phyloP scores from a whole-genome alignment of 2,113 vertebrate species.

The Limnothrissa miodon region DNA sequence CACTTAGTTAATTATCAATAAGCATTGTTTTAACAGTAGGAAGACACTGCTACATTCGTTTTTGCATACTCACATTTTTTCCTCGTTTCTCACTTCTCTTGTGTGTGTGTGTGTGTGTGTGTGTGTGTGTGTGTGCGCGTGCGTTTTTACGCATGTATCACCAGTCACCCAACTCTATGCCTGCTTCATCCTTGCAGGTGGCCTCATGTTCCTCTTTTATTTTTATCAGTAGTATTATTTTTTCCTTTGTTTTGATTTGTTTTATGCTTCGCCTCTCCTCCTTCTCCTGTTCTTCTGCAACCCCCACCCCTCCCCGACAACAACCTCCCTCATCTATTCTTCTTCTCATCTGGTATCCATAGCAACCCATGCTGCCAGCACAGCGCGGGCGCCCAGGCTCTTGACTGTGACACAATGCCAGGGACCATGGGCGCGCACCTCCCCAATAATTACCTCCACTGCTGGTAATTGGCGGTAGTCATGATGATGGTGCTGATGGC shows the following conservation, averaged over 20 bases:
- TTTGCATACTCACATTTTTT: background rate
- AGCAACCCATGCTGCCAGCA: background rate
- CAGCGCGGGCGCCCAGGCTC: background rate
- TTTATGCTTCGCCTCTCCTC: conserved; percentile 38
- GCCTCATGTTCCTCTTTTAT: background rate
- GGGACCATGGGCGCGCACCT: background rate
- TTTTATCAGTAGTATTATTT: background rate
- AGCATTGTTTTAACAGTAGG: too few species aligned
- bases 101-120: background rate
- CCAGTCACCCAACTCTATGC: too few species aligned
- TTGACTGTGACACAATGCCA: conserved; percentile 18
- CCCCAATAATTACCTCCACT: conserved; percentile 9
- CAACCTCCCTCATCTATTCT: background rate
- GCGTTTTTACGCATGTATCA: too few species aligned
- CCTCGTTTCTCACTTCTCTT: background rate
- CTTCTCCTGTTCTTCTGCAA: conserved; percentile 33
- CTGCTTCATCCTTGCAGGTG: conserved; percentile 36
- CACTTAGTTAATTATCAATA: too few species aligned
- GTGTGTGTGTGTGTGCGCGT: too few species aligned
- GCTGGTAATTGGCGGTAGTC: background rate
- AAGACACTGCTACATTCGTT: too few species aligned
- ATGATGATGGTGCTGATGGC: background rate
- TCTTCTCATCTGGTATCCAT: conserved; percentile 5
- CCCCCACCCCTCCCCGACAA: background rate
- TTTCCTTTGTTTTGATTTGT: background rate